Conservation (phyloP, 2,888 invertebrate genomes). For the Alentia gelatinosa region DNA sequence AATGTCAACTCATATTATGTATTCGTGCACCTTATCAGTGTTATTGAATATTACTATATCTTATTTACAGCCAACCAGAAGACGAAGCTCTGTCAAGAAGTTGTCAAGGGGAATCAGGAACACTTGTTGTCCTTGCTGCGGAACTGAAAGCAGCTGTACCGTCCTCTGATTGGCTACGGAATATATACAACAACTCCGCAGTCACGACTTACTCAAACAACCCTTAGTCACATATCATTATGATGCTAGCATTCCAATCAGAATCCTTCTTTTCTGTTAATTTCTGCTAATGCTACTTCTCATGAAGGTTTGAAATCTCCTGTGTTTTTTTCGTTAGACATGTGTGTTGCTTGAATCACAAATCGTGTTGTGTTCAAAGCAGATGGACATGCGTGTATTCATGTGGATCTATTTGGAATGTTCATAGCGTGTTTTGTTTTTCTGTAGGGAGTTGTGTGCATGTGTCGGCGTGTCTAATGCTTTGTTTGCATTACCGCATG, state of each 20-base stretch:
- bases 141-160: slow-evolving; percentile 26
- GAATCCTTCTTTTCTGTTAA: neutral
- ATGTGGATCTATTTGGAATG: neutral
- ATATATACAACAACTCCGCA: neutral
- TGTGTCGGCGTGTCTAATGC: neutral
- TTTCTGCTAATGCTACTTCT: neutral
- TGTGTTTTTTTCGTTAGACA: neutral
- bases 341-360: neutral
- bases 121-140: slow-evolving; percentile 41
- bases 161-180: slow-evolving; percentile 38
- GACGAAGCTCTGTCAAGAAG: slow-evolving; percentile 47
- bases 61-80: slow-evolving; percentile 40
- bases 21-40: neutral
- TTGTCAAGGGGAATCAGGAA: slow-evolving; percentile 43
- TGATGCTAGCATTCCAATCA: neutral
- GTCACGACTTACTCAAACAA: neutral
- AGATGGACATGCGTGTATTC: neutral
- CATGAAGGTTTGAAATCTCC: neutral
- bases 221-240: neutral
- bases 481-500: neutral
- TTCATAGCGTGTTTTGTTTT: neutral
- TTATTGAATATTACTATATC: neutral
- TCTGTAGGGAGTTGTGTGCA: neutral
- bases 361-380: neutral
- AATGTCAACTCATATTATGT: neutral